These are phyloP conservation scores for Nasonia giraulti DNA, from an alignment of 1,140 invertebrate species.

Conservation along the genomic window DNA sequence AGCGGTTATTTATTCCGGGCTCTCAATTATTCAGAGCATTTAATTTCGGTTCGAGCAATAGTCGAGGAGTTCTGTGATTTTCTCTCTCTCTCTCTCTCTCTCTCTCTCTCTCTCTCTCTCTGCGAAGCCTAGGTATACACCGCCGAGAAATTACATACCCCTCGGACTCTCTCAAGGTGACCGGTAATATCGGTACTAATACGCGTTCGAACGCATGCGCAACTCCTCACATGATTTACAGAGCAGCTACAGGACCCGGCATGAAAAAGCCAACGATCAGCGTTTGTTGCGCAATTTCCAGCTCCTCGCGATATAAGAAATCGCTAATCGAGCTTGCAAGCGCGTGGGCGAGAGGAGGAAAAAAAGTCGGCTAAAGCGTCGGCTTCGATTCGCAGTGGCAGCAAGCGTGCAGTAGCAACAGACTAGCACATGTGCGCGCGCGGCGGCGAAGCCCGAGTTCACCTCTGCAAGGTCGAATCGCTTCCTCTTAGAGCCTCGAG, in stretches of 20 bases:
- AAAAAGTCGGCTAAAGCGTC: neutral
- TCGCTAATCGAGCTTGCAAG: neutral
- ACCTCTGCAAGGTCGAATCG: slow-evolving; percentile 59
- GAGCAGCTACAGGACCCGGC: too few relatives aligned
- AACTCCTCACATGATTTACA: too few relatives aligned
- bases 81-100: neutral
- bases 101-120: neutral
- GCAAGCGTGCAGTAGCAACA: neutral
- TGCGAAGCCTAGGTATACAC: neutral
- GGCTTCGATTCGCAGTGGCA: neutral
- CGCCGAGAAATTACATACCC: neutral
- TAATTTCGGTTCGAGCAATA: neutral
- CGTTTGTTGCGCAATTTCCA: too few relatives aligned
- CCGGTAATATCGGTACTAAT: too few relatives aligned
- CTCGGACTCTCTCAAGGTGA: too few relatives aligned
- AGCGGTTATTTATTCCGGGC: neutral
- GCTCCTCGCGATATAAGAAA: neutral
- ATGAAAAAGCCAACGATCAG: too few relatives aligned
- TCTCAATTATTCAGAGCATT: neutral
- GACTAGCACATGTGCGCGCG: neutral
- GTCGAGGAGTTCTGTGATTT: neutral
- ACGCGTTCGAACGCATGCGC: too few relatives aligned
- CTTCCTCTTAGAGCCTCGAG: slow-evolving; percentile 53
- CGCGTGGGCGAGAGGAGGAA: neutral
- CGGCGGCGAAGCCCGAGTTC: slow-evolving; percentile 56